Evolutionary conservation across 2,888 invertebrate genomes (phyloP).

Genomic region (Torymus texanus): DNA sequence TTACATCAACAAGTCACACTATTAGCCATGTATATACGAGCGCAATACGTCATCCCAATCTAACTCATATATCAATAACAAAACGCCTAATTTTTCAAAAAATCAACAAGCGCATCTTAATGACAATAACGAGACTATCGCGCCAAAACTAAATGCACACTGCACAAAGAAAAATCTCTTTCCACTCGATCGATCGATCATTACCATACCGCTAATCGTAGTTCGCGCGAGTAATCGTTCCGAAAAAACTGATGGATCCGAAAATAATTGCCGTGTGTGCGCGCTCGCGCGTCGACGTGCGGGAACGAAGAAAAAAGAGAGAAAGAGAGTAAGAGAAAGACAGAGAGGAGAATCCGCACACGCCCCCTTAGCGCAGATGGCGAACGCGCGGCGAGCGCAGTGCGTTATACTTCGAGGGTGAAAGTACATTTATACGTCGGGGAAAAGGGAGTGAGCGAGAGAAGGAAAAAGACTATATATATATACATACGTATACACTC

Average conservation of each 20-base stretch:
- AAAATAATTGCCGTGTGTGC: constrained; percentile 68
- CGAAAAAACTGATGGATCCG: constrained; percentile 69
- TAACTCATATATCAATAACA: too few relatives aligned
- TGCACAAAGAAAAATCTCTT: background rate
- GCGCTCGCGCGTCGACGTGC: too few relatives aligned
- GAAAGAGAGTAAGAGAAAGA: constrained; percentile 26
- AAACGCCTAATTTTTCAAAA: too few relatives aligned
- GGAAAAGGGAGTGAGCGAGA: constrained; percentile 35
- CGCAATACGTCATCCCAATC: too few relatives aligned
- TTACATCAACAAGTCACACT: too few relatives aligned
- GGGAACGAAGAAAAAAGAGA: constrained; percentile 37
- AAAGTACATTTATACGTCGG: constrained; percentile 32
- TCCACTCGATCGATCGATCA: constrained; percentile 63
- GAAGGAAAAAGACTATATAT: constrained; percentile 22
- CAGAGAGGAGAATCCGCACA: constrained; percentile 18
- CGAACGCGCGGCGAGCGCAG: constrained; percentile 9
- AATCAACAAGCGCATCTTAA: too few relatives aligned
- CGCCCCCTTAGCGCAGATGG: constrained; percentile 49
- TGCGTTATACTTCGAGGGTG: constrained; percentile 42
- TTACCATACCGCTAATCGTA: constrained; percentile 60
- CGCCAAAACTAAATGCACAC: too few relatives aligned
- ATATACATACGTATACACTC: background rate
- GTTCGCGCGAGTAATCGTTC: constrained; percentile 30
- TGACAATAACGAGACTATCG: too few relatives aligned
- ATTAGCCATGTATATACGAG: too few relatives aligned